Evolutionary conservation across 2,888 invertebrate genomes (phyloP), one percentile per base, ranked within the genome.

Genomic region (Sturmia bella): DNA sequence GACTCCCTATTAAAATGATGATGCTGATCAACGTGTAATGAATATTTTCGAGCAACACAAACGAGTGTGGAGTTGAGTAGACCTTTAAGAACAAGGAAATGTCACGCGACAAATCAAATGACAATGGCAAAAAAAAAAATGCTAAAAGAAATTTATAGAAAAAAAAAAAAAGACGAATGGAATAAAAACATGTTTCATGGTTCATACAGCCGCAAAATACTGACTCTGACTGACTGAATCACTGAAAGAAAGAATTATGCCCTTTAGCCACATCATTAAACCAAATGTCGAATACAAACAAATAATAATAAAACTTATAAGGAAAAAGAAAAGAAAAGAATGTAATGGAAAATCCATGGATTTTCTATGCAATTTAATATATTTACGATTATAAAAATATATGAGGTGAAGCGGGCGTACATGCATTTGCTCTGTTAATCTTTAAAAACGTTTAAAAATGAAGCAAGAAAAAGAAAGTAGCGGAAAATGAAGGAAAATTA

Each of bases 201-300:
- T 69, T 76, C 54, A 61, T 69, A 54, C 76, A 37, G 21, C 54
- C 61, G 45, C 54, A 76, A 76, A n/a, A 61, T 54, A 45, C 32
- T 32, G 32, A 32, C 32, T 3, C 27, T 27, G 27, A n/a, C 72
- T 73, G 64, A 57, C 70, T 77, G 63, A 69, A 52, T 64, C 63
- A 70, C 50, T 72, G 72, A 66, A 59, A 52, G 24, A 68, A 77
- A 59, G 81, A 83, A 75, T 70, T 79, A 80, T 76, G 73, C 77
- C 85, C 85, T 83, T 81, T 83, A 83, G 85, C 83, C 84, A 89
- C 89, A 88, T 89, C 88, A 89, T 89, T 88, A 89, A 89, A 89
- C 88, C 82, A 75, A 82, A 82, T 87, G 89, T 89, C 89, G 88
- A 88, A 86, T 87, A 85, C 88, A 88, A 89, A 87, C 87, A 87